phyloP scores from a whole-genome alignment of 2,797 vertebrate genomes.

The Epinephelus awoara region DNA sequence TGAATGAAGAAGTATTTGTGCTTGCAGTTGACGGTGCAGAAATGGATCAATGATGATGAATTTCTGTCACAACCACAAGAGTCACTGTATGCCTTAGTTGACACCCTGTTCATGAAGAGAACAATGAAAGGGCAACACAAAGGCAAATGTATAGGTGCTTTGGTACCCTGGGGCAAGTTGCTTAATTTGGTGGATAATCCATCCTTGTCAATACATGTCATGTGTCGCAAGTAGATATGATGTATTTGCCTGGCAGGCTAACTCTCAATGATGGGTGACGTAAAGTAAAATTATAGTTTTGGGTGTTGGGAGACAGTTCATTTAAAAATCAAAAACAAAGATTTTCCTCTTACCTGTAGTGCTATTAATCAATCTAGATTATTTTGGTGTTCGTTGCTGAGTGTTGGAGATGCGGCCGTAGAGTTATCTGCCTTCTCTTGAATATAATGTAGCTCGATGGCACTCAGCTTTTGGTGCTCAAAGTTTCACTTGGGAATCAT shows the following conservation, averaged over 20 bases:
- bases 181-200: not conserved
- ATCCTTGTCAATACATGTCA: not conserved
- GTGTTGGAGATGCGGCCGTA: too few species aligned
- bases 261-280: not conserved
- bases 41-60: slow-evolving; percentile 62
- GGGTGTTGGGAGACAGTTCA: too few species aligned
- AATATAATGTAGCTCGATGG: too few species aligned
- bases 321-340: too few species aligned
- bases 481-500: too few species aligned
- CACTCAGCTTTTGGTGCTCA: too few species aligned
- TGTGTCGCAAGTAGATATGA: not conserved
- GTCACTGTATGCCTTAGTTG: slow-evolving; percentile 78
- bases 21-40: slow-evolving; percentile 60
- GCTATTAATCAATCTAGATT: too few species aligned
- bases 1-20: slow-evolving; percentile 42
- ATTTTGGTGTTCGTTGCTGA: too few species aligned
- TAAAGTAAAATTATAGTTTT: not conserved
- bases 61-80: slow-evolving; percentile 70
- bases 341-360: too few species aligned
- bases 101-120: slow-evolving; percentile 75
- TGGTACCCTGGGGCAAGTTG: not conserved
- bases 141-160: slow-evolving; percentile 61
- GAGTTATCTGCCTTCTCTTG: too few species aligned
- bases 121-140: slow-evolving; percentile 81
- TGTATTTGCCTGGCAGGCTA: not conserved